Evolutionary conservation across 2,888 invertebrate species (phyloP).

Genomic region (Acanthosepion pharaonis): DNA sequence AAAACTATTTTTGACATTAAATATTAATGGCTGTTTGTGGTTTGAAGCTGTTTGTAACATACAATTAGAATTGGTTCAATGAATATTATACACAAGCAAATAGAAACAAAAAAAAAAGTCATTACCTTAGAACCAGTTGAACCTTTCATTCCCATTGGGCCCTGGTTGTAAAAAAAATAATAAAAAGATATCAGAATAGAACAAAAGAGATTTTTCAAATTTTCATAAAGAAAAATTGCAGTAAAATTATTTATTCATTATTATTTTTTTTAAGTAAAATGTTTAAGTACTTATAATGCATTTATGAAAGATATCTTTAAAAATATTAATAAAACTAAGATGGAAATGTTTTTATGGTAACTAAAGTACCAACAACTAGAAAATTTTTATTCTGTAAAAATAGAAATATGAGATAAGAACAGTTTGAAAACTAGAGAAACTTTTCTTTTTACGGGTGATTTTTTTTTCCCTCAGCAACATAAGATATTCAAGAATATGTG

Average conservation of each 20-base stretch:
- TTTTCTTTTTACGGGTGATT: background rate
- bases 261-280: background rate
- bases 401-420: background rate
- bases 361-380: too few species aligned
- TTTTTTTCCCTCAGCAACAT: background rate
- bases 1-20: too few species aligned
- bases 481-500: background rate
- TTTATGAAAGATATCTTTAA: background rate
- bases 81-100: background rate
- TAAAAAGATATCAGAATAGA: background rate
- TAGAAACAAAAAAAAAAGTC: background rate
- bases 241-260: background rate
- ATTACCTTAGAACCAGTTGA: slow-evolving; percentile 45
- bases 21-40: too few species aligned
- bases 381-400: too few species aligned
- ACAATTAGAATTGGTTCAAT: background rate
- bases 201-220: background rate
- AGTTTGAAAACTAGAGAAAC: background rate
- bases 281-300: background rate
- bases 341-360: too few species aligned
- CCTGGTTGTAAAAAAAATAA: slow-evolving; percentile 6
- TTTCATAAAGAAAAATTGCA: background rate
- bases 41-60: too few species aligned
- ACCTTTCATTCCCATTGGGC: slow-evolving; percentile 47
- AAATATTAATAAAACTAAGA: background rate